A percentile compares a stretch with the other conserved stretches of the same genome.
Conservation (phyloP, 2,888 invertebrate genomes). For the Hedya salicella region DNA sequence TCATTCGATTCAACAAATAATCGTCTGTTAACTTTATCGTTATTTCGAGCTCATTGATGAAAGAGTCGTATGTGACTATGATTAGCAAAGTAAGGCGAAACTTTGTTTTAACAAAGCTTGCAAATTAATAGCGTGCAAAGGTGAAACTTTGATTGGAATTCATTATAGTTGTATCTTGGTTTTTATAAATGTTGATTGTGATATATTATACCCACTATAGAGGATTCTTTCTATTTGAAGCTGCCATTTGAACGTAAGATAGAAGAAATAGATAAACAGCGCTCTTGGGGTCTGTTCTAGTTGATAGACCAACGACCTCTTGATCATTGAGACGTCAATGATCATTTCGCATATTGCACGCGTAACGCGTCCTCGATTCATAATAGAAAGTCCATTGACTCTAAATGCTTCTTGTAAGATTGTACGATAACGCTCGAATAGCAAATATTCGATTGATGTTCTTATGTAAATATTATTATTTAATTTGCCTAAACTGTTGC, state of each 20-base stretch:
- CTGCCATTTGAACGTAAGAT: slow-evolving; percentile 2
- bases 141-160: slow-evolving; percentile 20
- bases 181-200: background rate
- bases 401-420: slow-evolving; percentile 42
- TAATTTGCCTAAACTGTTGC: slow-evolving; percentile 1
- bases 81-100: background rate
- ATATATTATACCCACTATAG: background rate
- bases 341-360: slow-evolving; percentile 49
- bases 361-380: slow-evolving; percentile 51
- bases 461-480: background rate
- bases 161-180: background rate
- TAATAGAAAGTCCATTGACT: slow-evolving; percentile 57
- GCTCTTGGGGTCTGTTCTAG: slow-evolving; percentile 1
- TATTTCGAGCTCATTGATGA: background rate
- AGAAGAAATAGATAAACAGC: background rate
- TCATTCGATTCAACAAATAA: slow-evolving; percentile 38
- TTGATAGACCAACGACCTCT: slow-evolving; percentile 9
- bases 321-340: slow-evolving; percentile 22
- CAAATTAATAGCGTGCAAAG: slow-evolving; percentile 27
- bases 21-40: slow-evolving; percentile 30
- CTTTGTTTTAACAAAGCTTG: background rate
- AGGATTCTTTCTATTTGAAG: slow-evolving; percentile 1
- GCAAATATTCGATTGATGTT: slow-evolving; percentile 13
- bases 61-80: background rate
- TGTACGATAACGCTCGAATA: slow-evolving; percentile 17